A percentile compares a stretch with the other conserved stretches of the same genome.
These are phyloP conservation scores for Agriopis aurantiaria DNA, from an alignment of 2,888 invertebrate species.

Conservation along the genomic window DNA sequence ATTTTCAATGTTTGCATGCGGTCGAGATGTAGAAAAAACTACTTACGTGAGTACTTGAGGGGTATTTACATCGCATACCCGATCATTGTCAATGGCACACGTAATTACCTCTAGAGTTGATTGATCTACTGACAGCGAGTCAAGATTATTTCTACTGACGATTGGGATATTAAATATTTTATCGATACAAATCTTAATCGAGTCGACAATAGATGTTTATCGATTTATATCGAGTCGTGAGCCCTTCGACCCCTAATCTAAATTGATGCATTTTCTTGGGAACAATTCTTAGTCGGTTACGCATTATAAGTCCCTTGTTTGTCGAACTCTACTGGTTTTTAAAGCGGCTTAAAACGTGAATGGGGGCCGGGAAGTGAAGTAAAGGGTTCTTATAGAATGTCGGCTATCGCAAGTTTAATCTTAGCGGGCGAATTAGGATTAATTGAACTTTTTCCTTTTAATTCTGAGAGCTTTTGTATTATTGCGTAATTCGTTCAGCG, in stretches of 20 bases:
- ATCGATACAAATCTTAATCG: constrained; percentile 33
- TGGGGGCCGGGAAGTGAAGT: constrained; percentile 71
- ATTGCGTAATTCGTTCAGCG: constrained; percentile 75
- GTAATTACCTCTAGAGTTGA: constrained; percentile 63
- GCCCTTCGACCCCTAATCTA: constrained; percentile 60
- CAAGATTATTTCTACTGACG: constrained; percentile 26
- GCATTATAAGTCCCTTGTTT: constrained; percentile 82
- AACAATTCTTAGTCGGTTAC: constrained; percentile 78
- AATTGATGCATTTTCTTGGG: constrained; percentile 65
- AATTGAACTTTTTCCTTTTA: constrained; percentile 84
- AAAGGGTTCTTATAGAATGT: constrained; percentile 81
- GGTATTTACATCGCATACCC: constrained; percentile 49
- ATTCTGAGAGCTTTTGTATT: constrained; percentile 74
- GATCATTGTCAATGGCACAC: constrained; percentile 71
- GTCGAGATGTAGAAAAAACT: constrained; percentile 60
- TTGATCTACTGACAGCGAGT: constrained; percentile 62
- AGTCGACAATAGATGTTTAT: constrained; percentile 50
- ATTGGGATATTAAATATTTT: constrained; percentile 4
- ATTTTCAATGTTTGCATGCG: constrained; percentile 79
- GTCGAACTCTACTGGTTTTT: constrained; percentile 77
- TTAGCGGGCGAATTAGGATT: constrained; percentile 84
- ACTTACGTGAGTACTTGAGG: constrained; percentile 57
- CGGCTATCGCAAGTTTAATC: constrained; percentile 82
- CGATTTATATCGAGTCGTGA: constrained; percentile 54
- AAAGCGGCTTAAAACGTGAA: constrained; percentile 81